Conservation (phyloP, 2,113 vertebrate genomes). For the Cyanistes caeruleus region DNA sequence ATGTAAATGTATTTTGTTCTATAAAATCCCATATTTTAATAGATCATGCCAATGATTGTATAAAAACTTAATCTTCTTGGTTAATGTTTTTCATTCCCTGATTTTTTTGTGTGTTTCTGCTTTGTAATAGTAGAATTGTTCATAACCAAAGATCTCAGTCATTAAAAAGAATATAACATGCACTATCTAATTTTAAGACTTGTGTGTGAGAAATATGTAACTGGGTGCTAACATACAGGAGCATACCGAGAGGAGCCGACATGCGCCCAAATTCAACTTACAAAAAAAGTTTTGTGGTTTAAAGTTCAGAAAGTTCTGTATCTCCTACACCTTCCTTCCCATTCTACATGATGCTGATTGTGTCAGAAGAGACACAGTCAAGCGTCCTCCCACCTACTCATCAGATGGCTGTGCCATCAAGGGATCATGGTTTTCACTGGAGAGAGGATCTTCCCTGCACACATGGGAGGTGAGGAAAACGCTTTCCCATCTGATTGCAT, state of each 20-base stretch:
- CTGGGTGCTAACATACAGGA: neutral
- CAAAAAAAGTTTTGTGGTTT: neutral
- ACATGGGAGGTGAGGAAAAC: neutral
- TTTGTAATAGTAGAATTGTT: neutral
- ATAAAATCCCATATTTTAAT: neutral
- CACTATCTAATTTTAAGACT: neutral
- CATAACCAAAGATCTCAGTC: neutral
- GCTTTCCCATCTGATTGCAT: neutral
- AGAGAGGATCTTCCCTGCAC: neutral
- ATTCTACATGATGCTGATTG: neutral
- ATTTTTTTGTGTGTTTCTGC: neutral
- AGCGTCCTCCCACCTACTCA: neutral
- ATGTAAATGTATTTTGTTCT: neutral
- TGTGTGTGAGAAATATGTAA: neutral
- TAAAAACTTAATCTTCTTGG: neutral
- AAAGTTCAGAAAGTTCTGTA: neutral
- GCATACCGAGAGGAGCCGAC: neutral
- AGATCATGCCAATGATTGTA: neutral
- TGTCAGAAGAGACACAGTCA: neutral
- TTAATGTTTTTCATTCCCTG: neutral
- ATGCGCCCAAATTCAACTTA: neutral
- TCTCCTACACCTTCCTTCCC: neutral
- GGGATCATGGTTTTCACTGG: neutral
- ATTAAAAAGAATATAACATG: neutral
- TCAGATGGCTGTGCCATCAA: neutral